Evolutionary conservation across 2,113 vertebrate genomes (phyloP).

Genomic region (Calonectris borealis): DNA sequence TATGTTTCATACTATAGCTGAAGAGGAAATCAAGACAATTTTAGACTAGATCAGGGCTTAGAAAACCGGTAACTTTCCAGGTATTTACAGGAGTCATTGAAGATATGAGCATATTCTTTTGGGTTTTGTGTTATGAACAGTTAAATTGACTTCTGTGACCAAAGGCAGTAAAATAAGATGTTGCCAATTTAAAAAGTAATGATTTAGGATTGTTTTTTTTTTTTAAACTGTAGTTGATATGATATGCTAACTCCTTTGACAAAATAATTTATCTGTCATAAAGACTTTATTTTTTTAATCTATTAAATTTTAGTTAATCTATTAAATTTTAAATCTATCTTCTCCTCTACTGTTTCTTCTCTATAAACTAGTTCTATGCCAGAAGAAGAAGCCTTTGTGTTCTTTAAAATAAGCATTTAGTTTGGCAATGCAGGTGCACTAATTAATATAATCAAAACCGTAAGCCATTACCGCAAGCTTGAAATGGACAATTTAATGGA

Average conservation of each 20-base stretch:
- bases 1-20: neutral
- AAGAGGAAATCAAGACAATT: neutral
- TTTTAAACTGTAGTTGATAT: neutral
- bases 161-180: neutral
- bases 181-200: neutral
- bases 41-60: neutral
- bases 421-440: neutral
- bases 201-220: neutral
- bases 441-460: conserved; percentile 49
- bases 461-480: conserved; percentile 20
- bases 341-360: neutral
- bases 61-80: neutral
- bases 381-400: neutral
- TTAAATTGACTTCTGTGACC: neutral
- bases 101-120: neutral
- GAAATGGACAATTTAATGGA: conserved; percentile 48
- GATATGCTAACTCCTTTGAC: neutral
- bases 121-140: neutral
- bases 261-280: neutral
- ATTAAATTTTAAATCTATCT: neutral
- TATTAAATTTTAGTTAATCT: neutral
- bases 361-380: neutral
- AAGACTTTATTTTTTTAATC: neutral
- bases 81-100: neutral
- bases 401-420: conserved; percentile 3